Evolutionary conservation across 2,113 vertebrate species (phyloP).

Genomic region (Struthio camelus): DNA sequence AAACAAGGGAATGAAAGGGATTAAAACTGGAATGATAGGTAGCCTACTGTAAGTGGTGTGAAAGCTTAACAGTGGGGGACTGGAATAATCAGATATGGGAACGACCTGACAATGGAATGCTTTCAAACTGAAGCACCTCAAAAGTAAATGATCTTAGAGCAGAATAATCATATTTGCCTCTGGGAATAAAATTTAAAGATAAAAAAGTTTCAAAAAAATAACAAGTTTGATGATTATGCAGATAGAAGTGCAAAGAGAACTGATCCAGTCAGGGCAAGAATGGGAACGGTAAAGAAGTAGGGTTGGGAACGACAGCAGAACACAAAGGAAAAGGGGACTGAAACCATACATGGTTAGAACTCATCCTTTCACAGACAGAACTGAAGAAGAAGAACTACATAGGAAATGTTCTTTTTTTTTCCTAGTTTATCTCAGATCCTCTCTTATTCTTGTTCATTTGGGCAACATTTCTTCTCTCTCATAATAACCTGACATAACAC

Average conservation of each 20-base stretch:
- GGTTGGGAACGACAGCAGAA: conserved; percentile 8
- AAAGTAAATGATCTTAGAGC: conserved; percentile 64
- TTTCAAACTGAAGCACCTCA: conserved; percentile 66
- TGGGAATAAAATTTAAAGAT: conserved; percentile 72
- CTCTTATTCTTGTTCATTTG: neutral
- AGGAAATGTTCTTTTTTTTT: neutral
- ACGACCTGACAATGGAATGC: conserved; percentile 60
- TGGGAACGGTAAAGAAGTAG: conserved; percentile 12
- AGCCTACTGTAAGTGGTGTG: conserved; percentile 73
- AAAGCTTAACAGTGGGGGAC: conserved; percentile 74
- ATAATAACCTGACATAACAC: neutral
- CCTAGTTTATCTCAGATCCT: neutral
- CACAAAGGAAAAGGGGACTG: conserved; percentile 38
- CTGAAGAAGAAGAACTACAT: neutral
- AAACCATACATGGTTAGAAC: neutral
- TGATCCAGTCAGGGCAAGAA: conserved; percentile 30
- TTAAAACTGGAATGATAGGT: conserved; percentile 70
- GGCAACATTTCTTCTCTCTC: neutral
- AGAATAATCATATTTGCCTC: conserved; percentile 72
- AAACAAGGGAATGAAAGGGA: conserved; percentile 72
- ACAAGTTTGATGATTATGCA: conserved; percentile 73
- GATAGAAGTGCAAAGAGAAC: conserved; percentile 59
- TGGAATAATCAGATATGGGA: conserved; percentile 72
- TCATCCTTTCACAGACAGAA: neutral
- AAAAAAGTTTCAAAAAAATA: conserved; percentile 55